Conservation (phyloP, 2,888 invertebrate species). For the Plemyria rubiginata region DNA sequence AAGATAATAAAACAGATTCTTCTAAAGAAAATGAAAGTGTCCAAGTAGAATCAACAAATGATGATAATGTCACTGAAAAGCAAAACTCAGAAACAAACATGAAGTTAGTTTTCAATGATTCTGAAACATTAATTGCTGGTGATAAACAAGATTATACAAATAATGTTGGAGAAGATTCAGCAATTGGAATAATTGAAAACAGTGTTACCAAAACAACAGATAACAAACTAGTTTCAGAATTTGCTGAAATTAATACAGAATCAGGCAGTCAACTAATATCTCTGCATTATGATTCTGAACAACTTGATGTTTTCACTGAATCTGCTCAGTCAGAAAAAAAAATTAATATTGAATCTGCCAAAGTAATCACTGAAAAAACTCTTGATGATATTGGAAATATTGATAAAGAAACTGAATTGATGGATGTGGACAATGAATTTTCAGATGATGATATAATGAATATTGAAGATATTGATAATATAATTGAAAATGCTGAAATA, state of each 20-base stretch:
- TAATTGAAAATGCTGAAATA: constrained; percentile 70
- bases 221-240: background rate
- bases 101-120: constrained; percentile 50
- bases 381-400: constrained; percentile 10
- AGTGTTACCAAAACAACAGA: background rate
- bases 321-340: constrained; percentile 11
- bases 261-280: constrained; percentile 54
- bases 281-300: constrained; percentile 59
- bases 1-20: constrained; percentile 2
- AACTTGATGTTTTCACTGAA: constrained; percentile 23
- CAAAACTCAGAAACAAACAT: constrained; percentile 49
- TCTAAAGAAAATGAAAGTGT: constrained; percentile 19
- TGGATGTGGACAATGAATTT: constrained; percentile 52
- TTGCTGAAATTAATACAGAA: constrained; percentile 36
- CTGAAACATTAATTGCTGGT: constrained; percentile 32
- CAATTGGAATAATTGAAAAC: constrained; percentile 1
- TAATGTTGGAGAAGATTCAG: constrained; percentile 22
- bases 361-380: constrained; percentile 12
- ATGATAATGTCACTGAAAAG: constrained; percentile 34
- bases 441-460: constrained; percentile 66
- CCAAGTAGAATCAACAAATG: constrained; percentile 22
- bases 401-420: constrained; percentile 25
- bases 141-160: constrained; percentile 13
- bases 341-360: constrained; percentile 9
- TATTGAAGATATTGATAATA: constrained; percentile 68